Evolutionary conservation across 2,113 vertebrate species (phyloP).

Genomic region (Solea senegalensis): DNA sequence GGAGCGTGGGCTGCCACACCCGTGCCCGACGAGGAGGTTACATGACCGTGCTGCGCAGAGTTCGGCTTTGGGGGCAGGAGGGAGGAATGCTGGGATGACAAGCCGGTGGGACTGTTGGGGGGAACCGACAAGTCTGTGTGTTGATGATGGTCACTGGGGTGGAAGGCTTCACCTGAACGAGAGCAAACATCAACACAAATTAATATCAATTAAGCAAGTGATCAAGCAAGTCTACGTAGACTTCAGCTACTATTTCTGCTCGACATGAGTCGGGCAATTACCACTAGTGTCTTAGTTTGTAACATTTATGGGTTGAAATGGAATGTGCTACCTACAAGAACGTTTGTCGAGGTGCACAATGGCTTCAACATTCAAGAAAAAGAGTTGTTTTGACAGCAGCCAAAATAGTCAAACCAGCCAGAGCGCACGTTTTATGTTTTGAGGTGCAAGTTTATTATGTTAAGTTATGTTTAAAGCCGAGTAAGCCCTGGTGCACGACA

Average conservation of each 20-base stretch:
- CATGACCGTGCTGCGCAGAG: conserved; percentile 84
- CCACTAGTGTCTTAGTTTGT: background rate
- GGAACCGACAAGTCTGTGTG: conserved; percentile 95
- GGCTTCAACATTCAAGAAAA: no score
- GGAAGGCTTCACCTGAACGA: conserved; percentile 87
- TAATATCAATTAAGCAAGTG: background rate
- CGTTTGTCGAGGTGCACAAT: no score
- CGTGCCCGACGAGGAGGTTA: conserved; percentile 79
- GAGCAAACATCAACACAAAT: conserved; percentile 12
- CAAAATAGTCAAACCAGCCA: no score
- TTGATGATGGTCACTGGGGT: conserved; percentile 92
- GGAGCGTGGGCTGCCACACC: conserved; percentile 74
- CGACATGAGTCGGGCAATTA: background rate
- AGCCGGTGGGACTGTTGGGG: conserved; percentile 95
- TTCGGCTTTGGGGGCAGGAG: conserved; percentile 86
- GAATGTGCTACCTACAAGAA: no score
- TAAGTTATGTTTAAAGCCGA: no score
- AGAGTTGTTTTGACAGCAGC: no score
- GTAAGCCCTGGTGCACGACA: no score
- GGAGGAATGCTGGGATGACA: conserved; percentile 89
- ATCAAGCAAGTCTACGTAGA: no score
- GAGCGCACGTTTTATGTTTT: no score
- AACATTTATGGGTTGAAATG: background rate
- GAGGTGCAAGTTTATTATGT: no score
- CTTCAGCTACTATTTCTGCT: no score